phyloP scores from a whole-genome alignment of 2,888 invertebrate species.

The Tipula unca region DNA sequence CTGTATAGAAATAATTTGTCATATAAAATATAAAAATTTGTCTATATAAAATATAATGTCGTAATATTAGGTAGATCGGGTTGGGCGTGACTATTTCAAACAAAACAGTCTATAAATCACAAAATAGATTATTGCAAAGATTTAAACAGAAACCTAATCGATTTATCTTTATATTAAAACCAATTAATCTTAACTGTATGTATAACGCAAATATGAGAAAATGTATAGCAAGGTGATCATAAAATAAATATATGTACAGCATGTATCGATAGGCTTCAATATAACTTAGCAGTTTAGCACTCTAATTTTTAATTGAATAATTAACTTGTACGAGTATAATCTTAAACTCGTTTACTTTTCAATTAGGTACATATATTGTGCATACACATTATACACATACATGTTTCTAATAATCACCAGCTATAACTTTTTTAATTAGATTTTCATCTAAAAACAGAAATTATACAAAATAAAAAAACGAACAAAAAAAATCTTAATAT shows the following conservation, averaged over 20 bases:
- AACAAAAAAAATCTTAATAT: neutral
- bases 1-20: too few species aligned
- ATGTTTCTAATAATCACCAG: neutral
- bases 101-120: neutral
- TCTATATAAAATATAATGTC: neutral
- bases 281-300: neutral
- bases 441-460: neutral
- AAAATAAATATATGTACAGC: neutral
- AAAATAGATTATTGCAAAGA: neutral
- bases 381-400: neutral
- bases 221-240: too few species aligned
- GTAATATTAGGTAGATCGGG: neutral
- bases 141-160: neutral
- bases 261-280: too few species aligned
- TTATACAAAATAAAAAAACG: neutral
- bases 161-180: neutral
- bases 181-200: neutral
- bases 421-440: neutral
- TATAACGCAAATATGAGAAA: neutral
- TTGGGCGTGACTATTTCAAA: neutral
- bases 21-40: neutral
- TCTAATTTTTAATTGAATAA: neutral
- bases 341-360: neutral
- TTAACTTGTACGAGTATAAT: neutral
- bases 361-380: neutral